Percentiles rank a stretch among this genome's conserved stretches.
phyloP scores from a whole-genome alignment of 1,140 invertebrate genomes.

The Daktulosphaira vitifoliae region DNA sequence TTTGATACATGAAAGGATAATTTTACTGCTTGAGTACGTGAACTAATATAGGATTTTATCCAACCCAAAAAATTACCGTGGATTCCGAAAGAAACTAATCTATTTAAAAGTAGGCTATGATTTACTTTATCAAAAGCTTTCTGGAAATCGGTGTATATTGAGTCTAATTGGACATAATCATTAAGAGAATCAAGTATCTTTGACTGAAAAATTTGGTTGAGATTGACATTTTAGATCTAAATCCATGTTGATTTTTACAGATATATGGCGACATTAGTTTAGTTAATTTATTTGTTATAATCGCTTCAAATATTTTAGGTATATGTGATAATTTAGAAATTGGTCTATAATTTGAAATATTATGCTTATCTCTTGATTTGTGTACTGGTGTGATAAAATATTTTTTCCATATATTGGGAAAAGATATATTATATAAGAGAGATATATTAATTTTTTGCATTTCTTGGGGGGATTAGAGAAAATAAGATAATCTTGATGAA shows the following conservation, averaged over 20 bases:
- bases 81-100: background rate
- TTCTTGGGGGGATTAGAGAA: too few species aligned
- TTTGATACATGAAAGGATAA: background rate
- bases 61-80: background rate
- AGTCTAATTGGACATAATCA: conserved; percentile 1
- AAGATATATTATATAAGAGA: too few species aligned
- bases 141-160: background rate
- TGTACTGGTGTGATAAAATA: background rate
- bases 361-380: background rate
- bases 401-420: conserved; percentile 15
- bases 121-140: background rate
- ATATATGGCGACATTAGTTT: background rate
- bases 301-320: background rate
- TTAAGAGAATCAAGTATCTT: background rate
- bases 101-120: background rate
- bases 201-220: background rate
- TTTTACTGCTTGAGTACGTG: background rate
- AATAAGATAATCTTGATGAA: too few species aligned
- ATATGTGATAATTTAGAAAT: background rate
- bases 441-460: too few species aligned
- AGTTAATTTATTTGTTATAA: background rate
- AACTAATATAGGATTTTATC: background rate
- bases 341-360: background rate
- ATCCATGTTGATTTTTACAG: conserved; percentile 1
- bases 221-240: background rate